phyloP scores from a whole-genome alignment of 37 sponge, comb jelly and placozoan species.

The Chondrosia reniformis region DNA sequence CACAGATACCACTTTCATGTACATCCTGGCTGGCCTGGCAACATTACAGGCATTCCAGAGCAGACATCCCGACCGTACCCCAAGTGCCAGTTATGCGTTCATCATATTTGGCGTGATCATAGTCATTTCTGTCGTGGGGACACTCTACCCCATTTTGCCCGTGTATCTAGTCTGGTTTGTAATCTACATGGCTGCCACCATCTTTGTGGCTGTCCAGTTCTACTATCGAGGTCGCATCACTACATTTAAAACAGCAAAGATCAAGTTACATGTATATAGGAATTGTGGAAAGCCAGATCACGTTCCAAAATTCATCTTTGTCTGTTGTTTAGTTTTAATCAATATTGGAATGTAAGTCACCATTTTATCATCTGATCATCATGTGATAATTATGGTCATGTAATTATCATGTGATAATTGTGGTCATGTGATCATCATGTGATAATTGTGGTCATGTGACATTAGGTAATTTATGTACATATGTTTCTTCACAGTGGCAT shows the following conservation, averaged over 20 bases:
- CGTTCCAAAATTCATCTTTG: constrained; percentile 7
- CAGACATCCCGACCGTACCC: constrained; percentile 74
- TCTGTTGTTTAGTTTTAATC: neutral
- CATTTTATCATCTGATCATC: neutral
- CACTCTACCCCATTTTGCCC: neutral
- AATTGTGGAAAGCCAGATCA: neutral
- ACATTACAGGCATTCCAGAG: constrained; percentile 63
- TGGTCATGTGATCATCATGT: neutral
- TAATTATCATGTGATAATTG: constrained; percentile 8
- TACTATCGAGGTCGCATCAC: neutral
- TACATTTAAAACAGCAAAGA: neutral
- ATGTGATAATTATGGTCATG: neutral
- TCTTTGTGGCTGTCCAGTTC: neutral
- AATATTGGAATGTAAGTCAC: constrained; percentile 13
- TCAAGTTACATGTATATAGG: neutral
- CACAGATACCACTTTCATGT: neutral
- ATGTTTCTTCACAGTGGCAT: neutral
- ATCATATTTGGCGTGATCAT: constrained; percentile 42
- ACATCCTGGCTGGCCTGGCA: constrained; percentile 56
- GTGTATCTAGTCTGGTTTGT: constrained; percentile 11
- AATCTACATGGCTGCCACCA: neutral
- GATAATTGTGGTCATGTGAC: neutral
- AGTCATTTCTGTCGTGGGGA: constrained; percentile 74
- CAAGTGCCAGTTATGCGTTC: constrained; percentile 55
- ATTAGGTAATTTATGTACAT: too few relatives aligned